Percentiles rank a stretch among this genome's conserved stretches.
Evolutionary conservation across 2,113 vertebrate genomes (phyloP).

Genomic region (Pollachius pollachius): DNA sequence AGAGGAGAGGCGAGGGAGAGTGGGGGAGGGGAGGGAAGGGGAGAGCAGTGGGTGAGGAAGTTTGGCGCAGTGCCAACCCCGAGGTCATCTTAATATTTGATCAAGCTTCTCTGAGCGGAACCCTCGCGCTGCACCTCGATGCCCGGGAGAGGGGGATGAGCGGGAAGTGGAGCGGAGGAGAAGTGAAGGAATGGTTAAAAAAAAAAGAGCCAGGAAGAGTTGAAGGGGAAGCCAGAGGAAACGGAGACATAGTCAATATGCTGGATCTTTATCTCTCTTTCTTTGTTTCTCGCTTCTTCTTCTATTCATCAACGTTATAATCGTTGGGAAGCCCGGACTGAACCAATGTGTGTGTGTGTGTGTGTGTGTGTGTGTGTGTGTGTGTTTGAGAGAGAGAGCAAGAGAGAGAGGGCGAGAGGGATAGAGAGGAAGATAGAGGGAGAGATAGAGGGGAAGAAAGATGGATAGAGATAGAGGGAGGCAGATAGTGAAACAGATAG

Average conservation of each 20-base stretch:
- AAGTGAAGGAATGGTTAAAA: neutral
- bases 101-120: slow-evolving; percentile 41
- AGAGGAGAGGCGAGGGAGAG: no score
- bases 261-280: no score
- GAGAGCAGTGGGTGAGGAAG: neutral
- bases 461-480: slow-evolving; percentile 5
- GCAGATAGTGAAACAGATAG: no score
- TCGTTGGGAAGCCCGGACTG: no score
- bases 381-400: slow-evolving; percentile 17
- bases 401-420: slow-evolving; percentile 17
- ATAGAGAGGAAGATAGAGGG: slow-evolving; percentile 17
- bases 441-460: neutral
- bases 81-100: slow-evolving; percentile 61
- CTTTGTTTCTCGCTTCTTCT: no score
- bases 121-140: slow-evolving; percentile 6
- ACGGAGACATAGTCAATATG: no score
- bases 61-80: slow-evolving; percentile 39
- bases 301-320: no score
- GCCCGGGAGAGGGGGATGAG: neutral
- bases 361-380: no score
- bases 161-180: neutral
- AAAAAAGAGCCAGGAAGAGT: neutral
- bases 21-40: slow-evolving; percentile 6
- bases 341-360: no score
- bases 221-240: no score